These are phyloP conservation scores for Coptodon bakossiorum DNA, from an alignment of 2,113 vertebrate species.

Conservation along the genomic window DNA sequence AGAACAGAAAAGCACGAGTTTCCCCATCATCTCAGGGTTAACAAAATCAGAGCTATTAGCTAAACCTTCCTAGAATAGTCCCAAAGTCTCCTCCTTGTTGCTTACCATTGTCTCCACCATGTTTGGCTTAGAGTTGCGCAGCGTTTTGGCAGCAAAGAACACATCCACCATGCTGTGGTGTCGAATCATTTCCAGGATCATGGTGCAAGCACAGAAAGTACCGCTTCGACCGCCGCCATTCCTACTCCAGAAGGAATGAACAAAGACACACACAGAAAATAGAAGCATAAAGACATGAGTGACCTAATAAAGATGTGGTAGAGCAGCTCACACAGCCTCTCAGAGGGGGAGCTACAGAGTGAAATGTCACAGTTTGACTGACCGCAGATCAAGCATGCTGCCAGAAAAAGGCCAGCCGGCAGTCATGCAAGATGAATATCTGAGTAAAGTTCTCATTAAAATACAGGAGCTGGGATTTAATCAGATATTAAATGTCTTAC, in stretches of 20 bases:
- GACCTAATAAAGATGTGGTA: conserved; percentile 22
- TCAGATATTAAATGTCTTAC: conserved; percentile 27
- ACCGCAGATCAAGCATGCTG: conserved; percentile 43
- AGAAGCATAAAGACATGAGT: background rate
- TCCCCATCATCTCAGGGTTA: background rate
- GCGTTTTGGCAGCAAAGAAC: conserved; percentile 93
- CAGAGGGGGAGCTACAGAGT: conserved; percentile 4
- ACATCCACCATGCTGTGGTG: conserved; percentile 90
- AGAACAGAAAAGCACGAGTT: background rate
- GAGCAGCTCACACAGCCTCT: conserved; percentile 16
- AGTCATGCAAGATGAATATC: conserved; percentile 46
- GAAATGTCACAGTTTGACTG: conserved; percentile 56
- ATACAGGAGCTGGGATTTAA: conserved; percentile 31
- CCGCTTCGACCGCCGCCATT: conserved; percentile 91
- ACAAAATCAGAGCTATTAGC: background rate
- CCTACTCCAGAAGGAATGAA: conserved; percentile 55
- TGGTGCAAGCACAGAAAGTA: conserved; percentile 91
- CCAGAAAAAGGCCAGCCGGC: conserved; percentile 47
- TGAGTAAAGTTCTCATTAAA: conserved; percentile 49
- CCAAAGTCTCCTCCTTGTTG: background rate
- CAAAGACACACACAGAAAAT: background rate
- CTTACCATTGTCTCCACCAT: conserved; percentile 98
- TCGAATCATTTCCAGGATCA: conserved; percentile 92
- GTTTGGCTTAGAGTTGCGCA: conserved; percentile 96
- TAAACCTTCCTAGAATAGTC: background rate